Evolutionary conservation across 1,140 invertebrate species (phyloP), one percentile per base, ranked within the genome.

Genomic region (Diorhabda carinulata): DNA sequence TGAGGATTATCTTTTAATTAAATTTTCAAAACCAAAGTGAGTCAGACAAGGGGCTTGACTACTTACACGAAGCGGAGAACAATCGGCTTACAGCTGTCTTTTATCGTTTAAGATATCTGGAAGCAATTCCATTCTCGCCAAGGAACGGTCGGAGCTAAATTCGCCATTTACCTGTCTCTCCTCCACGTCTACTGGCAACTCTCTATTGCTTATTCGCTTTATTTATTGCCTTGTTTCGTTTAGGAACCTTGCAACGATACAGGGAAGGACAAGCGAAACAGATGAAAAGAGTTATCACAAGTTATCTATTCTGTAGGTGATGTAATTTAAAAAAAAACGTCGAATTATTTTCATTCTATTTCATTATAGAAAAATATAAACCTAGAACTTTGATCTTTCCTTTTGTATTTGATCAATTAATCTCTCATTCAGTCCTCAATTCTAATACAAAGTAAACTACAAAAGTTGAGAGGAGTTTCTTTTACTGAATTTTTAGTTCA

Each of bases 171-270:
- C 72, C 72, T 71, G 74, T 73, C 71, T 74, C 66, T 62, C 68
- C 58, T 70, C 56, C 64, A 70, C 71, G 47, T 65, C 64, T 57
- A 45, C 62, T 64, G 45, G 47, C 62, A 52, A 64, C 62, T 61
- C 45, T 44, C 73, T 73, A 76, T 75, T 74, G 75, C 74, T 74
- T 72, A 73, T 75, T 77, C 73, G 70, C 67, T 78, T 78, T 78
- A 78, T 78, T 78, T 78, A 78, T 78, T 69, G 73, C 69, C 74
- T 76, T 77, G 75, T 78, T 78, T 76, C 67, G 70, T 65, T 67
- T 69, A 57, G 25, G 43, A 40, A 47, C 64, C 47, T 52, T 52
- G 6, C 2, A n/a, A n/a, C 6, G n/a, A n/a, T 2, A 52, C 47
- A 52, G 47, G n/a, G 47, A 52, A 52, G 47, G 47, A 52, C 47